Base-by-base conservation (phyloP, 1,140 invertebrate species). In the Cylas formicarius region DNA sequence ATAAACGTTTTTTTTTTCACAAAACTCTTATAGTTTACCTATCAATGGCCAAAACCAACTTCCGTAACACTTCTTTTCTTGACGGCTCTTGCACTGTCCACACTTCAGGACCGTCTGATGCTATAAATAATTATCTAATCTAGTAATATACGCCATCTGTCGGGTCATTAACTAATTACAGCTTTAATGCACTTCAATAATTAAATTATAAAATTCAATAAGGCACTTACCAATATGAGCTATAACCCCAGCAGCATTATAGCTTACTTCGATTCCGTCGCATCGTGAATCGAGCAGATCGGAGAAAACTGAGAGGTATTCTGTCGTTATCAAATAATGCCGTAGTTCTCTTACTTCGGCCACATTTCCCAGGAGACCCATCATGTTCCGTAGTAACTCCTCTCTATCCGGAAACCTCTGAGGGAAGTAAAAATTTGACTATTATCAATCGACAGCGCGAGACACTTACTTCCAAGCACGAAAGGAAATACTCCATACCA, bases 261-360 rank as follows among this genome's bases (percentile, higher is more conserved):
- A 97, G 58, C 89, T 91, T 32, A 89, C 86, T 77, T 98, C 94
- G 51, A 97, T 97, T 18, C 91, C 92, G 70, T 97, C 93, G 58
- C 83, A 86, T 7, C 74, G 72, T 1, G 88, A 90, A 40, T 84
- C 79, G 7, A 97, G 68, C 8, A 98, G 71, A 26, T 82, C 74
- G 51, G 86, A 82, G 67, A 97, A 97, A 4, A 94, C 86, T 7
- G 73, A 67, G 18, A 97, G 78, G 61, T 90, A 93, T 54, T 84
- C 74, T 44, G 77, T 67, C 18, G 85, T 81, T 87, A 97, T 93
- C 21, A 98, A 71, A 46, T 84, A 74, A 2, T 75, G 74, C 19
- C 94, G 75, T n/a, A 98, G 71, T 49, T 77, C 68, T 45, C 82
- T 74, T 0, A 97, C 93, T 72, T 98, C 95, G 3, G 94, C 92